A percentile compares a stretch with the other conserved stretches of the same genome.
Evolutionary conservation across 2,797 vertebrate genomes (phyloP).

Genomic region (Syndactyla subalaris): DNA sequence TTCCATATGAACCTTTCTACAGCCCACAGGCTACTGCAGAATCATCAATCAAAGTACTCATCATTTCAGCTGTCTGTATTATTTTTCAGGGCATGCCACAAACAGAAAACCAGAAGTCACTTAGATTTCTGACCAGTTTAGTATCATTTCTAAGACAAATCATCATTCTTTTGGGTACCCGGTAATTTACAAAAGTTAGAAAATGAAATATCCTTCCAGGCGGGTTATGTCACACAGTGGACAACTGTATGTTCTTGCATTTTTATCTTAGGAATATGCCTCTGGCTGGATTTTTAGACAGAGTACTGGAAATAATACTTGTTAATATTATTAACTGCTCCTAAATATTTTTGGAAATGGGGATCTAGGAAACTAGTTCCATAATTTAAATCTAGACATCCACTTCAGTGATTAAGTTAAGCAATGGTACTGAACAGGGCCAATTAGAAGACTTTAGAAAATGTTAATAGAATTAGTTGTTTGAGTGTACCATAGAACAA

Average conservation of each 20-base stretch:
- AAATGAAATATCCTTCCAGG: not conserved
- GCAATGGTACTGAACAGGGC: not conserved
- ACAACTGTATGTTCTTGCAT: not conserved
- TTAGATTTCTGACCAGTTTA: not conserved
- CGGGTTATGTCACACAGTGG: not conserved
- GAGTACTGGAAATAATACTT: not conserved
- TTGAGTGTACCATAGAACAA: not conserved
- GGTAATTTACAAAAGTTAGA: not conserved
- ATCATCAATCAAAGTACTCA: not conserved
- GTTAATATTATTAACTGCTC: not conserved
- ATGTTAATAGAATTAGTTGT: not conserved
- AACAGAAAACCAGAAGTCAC: not conserved
- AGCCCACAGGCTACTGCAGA: not conserved
- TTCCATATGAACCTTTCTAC: not conserved
- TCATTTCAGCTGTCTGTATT: not conserved
- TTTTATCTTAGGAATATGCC: not conserved
- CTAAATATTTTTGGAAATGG: not conserved
- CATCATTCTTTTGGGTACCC: not conserved
- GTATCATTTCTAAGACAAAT: not conserved
- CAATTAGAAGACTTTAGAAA: not conserved
- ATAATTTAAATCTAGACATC: not conserved
- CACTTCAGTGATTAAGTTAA: not conserved
- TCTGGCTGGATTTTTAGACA: not conserved
- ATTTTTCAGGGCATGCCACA: not conserved
- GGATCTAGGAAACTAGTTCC: not conserved